Conservation (phyloP, 2,797 vertebrate genomes). For the Varecia variegata region DNA sequence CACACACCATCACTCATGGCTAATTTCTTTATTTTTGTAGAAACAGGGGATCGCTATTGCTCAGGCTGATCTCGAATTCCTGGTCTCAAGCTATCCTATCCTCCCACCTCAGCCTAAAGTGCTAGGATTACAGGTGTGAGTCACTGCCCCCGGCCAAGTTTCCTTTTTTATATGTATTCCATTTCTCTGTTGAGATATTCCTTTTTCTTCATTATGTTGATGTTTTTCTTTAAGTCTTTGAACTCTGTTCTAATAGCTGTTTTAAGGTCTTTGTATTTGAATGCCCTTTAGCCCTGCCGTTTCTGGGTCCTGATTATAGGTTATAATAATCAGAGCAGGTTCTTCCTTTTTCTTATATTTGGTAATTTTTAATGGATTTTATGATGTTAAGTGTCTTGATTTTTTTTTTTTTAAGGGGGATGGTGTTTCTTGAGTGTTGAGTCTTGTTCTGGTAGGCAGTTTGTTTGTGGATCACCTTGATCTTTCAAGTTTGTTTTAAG, state of each 20-base stretch:
- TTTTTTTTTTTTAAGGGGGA: not conserved
- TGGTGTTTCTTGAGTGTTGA: not conserved
- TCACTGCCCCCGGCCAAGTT: not conserved
- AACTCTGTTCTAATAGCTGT: not conserved
- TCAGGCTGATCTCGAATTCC: not conserved
- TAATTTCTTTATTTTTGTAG: not conserved
- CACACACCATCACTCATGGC: not conserved
- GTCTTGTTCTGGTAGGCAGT: not conserved
- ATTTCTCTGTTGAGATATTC: not conserved
- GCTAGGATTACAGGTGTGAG: not conserved
- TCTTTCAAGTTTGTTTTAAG: constrained; percentile 23
- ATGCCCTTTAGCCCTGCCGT: not conserved
- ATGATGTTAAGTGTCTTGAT: not conserved
- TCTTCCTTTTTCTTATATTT: not conserved
- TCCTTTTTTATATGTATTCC: not conserved
- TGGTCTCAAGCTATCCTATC: not conserved
- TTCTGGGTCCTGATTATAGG: not conserved
- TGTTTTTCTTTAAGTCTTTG: constrained; percentile 26
- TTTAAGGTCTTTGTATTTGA: constrained; percentile 12
- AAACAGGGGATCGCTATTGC: not conserved
- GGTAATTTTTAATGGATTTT: not conserved
- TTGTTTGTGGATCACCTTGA: constrained; percentile 32
- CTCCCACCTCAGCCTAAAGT: not conserved
- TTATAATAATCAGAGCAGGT: not conserved
- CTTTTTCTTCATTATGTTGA: not conserved